Evolutionary conservation across 2,797 vertebrate genomes (phyloP), one percentile per base, ranked within the genome.

Genomic region (Propithecus deckenii): DNA sequence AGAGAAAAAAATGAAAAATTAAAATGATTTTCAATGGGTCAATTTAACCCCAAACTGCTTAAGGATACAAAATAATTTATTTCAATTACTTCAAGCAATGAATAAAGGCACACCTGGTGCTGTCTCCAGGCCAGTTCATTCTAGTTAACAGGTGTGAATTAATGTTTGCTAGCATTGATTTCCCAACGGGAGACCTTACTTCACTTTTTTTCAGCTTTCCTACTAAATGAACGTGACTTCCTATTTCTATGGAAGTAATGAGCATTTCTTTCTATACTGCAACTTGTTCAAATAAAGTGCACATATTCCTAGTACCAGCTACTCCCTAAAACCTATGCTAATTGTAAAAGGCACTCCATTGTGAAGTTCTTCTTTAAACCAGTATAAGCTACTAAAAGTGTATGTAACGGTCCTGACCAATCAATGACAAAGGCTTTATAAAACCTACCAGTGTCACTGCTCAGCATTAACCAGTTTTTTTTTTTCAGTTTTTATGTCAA

Each of bases 41-140:
- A 43, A 35, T 91, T 92, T 96, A 89, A 89, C 12, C 50, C 50
- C n/a, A 80, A 78, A 35, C 43, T 91, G 6, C 59, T 79, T 83
- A 84, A 92, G 38, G 28, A 61, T 12, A 89, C 15, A 85, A 91
- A 88, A 43, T 30, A 84, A 75, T 95, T 55, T 43, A 75, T 95
- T 97, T 85, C 63, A 80, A 30, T 94, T 86, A 91, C 61, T 95
- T 83, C 14, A 57, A 84, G 20, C 35, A 72, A n/a, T 65, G 61
- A 63, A 88, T 32, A 87, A 85, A 85, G 32, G 38, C 32, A 81
- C 11, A 78, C 35, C 52, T 93, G 61, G 35, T 48, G 10, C 46
- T 48, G 15, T 75, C 18, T 84, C 5, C 11, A 30, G 18, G n/a
- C 5, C 52, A 80, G 28, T 74, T 88, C 59, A 11, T 12, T 78